Conservation (phyloP, 2,888 invertebrate species). For the Stenurella melanura region DNA sequence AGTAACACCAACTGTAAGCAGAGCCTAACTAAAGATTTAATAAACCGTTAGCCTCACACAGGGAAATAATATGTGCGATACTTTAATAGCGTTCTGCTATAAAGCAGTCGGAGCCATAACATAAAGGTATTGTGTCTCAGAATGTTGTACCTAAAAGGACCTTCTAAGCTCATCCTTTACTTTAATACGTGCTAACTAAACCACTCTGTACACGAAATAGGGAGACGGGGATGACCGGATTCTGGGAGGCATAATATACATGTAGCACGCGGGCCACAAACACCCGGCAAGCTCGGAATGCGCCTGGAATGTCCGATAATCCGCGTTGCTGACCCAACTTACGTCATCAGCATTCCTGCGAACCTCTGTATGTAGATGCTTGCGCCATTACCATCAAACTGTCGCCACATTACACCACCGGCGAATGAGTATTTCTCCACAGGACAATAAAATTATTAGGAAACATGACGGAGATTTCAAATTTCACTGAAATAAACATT, state of each 20-base stretch:
- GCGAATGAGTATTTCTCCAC: constrained; percentile 35
- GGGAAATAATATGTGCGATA: too few species aligned
- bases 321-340: constrained; percentile 68
- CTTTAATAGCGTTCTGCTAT: too few species aligned
- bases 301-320: constrained; percentile 70
- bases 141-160: too few species aligned
- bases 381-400: constrained; percentile 51
- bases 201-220: neutral
- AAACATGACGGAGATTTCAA: constrained; percentile 35
- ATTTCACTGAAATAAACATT: constrained; percentile 20
- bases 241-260: constrained; percentile 64
- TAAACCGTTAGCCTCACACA: too few species aligned
- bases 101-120: too few species aligned
- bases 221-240: constrained; percentile 13
- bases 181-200: neutral
- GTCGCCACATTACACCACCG: constrained; percentile 40
- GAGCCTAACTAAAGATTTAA: too few species aligned
- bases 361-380: constrained; percentile 50
- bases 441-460: constrained; percentile 44
- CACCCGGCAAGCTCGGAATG: constrained; percentile 64
- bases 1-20: too few species aligned
- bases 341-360: constrained; percentile 68
- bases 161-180: too few species aligned
- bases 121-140: too few species aligned
- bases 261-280: constrained; percentile 65